These are phyloP conservation scores for Anthonomus grandis DNA, from an alignment of 1,140 invertebrate species.

Conservation along the genomic window DNA sequence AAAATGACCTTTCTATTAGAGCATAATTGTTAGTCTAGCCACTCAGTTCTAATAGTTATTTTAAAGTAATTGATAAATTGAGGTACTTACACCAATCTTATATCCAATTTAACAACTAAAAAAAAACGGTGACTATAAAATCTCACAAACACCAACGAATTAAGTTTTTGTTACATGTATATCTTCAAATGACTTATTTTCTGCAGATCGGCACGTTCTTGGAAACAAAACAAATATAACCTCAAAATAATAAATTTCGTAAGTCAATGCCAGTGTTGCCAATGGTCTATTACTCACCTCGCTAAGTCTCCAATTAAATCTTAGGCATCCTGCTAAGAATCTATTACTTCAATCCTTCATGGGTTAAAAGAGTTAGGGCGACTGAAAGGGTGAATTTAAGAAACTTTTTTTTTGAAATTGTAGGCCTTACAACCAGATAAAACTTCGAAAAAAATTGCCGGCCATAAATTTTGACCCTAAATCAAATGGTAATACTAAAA, in stretches of 20 bases:
- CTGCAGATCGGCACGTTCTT: not conserved
- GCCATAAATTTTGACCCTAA: too few species aligned
- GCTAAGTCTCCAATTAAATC: too few species aligned
- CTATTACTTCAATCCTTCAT: conserved; percentile 2
- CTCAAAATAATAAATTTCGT: not conserved
- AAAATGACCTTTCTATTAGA: not conserved
- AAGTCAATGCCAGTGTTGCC: conserved; percentile 2
- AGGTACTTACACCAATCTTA: conserved; percentile 5
- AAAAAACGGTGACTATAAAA: not conserved
- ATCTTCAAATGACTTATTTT: not conserved
- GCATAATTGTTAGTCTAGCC: not conserved
- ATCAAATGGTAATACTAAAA: too few species aligned
- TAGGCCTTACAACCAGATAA: too few species aligned
- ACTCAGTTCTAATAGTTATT: not conserved
- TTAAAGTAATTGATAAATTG: not conserved
- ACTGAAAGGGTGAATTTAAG: too few species aligned
- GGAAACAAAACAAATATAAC: conserved; percentile 7
- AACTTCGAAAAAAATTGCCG: too few species aligned
- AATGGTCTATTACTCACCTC: too few species aligned
- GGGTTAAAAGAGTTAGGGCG: not conserved
- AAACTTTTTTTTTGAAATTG: too few species aligned
- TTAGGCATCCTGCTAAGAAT: too few species aligned
- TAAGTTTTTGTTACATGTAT: not conserved
- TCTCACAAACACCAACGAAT: not conserved
- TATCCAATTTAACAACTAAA: not conserved